Percentiles rank a stretch among this genome's conserved stretches.
Evolutionary conservation across 2,888 invertebrate species (phyloP).

Genomic region (Cryptocheilus praepositus): DNA sequence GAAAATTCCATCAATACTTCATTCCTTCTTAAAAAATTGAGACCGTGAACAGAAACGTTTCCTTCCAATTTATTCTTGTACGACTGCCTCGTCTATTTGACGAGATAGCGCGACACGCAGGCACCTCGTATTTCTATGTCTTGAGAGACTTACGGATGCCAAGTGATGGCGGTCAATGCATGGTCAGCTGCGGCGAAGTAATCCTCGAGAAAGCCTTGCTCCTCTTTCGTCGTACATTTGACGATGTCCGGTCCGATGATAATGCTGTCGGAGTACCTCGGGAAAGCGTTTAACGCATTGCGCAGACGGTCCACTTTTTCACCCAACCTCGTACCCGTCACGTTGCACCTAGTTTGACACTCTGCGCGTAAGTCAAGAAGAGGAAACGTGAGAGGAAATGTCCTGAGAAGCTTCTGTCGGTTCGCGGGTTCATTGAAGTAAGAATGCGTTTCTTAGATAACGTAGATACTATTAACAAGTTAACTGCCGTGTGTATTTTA

Average conservation of each 20-base stretch:
- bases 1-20: too few relatives aligned
- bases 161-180: constrained; percentile 81
- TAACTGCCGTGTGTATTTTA: too few relatives aligned
- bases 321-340: constrained; percentile 67
- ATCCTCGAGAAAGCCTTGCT: constrained; percentile 70
- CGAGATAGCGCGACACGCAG: too few relatives aligned
- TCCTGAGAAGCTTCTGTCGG: constrained; percentile 4
- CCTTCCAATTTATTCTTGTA: too few relatives aligned
- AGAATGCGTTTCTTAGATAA: too few relatives aligned
- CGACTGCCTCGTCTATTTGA: too few relatives aligned
- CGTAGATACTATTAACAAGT: too few relatives aligned
- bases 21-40: too few relatives aligned
- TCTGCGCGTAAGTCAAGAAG: constrained; percentile 49
- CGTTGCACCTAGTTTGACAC: constrained; percentile 66
- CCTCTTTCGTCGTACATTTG: constrained; percentile 59
- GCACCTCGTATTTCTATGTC: too few relatives aligned
- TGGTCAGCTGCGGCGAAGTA: constrained; percentile 76
- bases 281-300: constrained; percentile 81
- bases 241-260: constrained; percentile 75
- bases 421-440: neutral
- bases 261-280: constrained; percentile 69
- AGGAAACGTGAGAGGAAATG: too few relatives aligned
- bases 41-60: too few relatives aligned
- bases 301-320: constrained; percentile 75
- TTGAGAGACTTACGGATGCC: constrained; percentile 82